Base-by-base conservation (phyloP, 2,113 vertebrate genomes). In the Mesembrinibis cayennensis region DNA sequence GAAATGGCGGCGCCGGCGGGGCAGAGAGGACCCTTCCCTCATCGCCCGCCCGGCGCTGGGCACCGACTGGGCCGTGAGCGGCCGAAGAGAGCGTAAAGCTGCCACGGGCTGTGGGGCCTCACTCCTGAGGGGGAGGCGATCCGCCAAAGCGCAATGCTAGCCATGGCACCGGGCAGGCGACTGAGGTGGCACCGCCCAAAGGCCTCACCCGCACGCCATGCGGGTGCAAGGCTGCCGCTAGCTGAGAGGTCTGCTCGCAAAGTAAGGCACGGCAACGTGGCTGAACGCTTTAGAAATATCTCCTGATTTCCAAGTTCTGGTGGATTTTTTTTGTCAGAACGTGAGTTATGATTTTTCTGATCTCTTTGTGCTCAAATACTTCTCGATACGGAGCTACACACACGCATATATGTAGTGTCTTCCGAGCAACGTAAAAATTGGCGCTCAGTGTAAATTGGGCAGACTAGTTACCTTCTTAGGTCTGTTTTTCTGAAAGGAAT, bases 121-220 rank as follows among this genome's bases (percentile, higher is more conserved):
- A 0, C 16, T 26, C 27, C 25, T 8, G 29, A 16, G 23, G 13
- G 5, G 16, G 2, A 32, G 15, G 26, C 0, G 27, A 23, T 9
- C 7, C 6, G 22, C 29, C n/a, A 2, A 9, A 13, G 71, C 47
- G 10, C 40, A 6, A 1, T 19, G 11, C 2, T 6, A 2, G 42
- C 9, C 65, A 0, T 3, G 2, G n/a, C 8, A 3, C 21, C 3
- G 1, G 15, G 26, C 18, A 1, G 72, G n/a, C 14, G 21, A 1
- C 14, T 2, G 58, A 22, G 52, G 30, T 7, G 66, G 27, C 45
- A 3, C 66, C 1, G 26, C 5, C 1, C 29, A 1, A 7, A 8
- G 59, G 52, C 7, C 19, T 26, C 13, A 0, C 8, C 2, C 3
- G 0, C 2, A 3, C 5, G 2, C 21, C 17, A 0, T 20, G 85